Conservation (phyloP, 2,888 invertebrate species). For the Luperina testacea region DNA sequence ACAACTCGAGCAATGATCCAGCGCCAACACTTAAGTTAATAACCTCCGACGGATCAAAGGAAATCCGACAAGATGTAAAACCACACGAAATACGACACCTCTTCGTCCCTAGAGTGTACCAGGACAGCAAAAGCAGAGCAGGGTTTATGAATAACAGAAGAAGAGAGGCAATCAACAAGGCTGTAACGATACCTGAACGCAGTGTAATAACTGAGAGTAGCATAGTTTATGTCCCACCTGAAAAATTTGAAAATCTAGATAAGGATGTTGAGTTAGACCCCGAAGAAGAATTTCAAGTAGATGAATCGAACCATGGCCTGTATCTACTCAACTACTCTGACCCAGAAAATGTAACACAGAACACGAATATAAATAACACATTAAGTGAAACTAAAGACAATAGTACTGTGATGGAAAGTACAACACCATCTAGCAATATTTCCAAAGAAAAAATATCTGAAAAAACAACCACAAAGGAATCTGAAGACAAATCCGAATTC, state of each 20-base stretch:
- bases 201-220: conserved; percentile 78
- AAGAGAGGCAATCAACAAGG: conserved; percentile 77
- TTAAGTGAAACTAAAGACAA: conserved; percentile 73
- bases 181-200: conserved; percentile 73
- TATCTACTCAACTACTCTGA: conserved; percentile 89
- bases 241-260: conserved; percentile 85
- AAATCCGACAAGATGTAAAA: conserved; percentile 83
- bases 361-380: conserved; percentile 73
- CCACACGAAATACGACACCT: conserved; percentile 86
- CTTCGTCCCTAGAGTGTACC: conserved; percentile 83
- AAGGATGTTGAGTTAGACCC: conserved; percentile 87
- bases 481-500: conserved; percentile 78
- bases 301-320: conserved; percentile 88
- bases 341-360: conserved; percentile 83
- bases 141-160: conserved; percentile 85
- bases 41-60: conserved; percentile 83
- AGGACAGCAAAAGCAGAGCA: conserved; percentile 83
- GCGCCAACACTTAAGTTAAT: conserved; percentile 79
- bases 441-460: conserved; percentile 68
- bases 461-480: conserved; percentile 68
- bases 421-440: conserved; percentile 62
- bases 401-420: conserved; percentile 70
- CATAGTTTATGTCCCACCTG: conserved; percentile 86
- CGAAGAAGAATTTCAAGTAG: conserved; percentile 89
- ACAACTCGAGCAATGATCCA: conserved; percentile 83